Conservation (phyloP, 1,140 invertebrate genomes). For the Drosophila quadrilineata region DNA sequence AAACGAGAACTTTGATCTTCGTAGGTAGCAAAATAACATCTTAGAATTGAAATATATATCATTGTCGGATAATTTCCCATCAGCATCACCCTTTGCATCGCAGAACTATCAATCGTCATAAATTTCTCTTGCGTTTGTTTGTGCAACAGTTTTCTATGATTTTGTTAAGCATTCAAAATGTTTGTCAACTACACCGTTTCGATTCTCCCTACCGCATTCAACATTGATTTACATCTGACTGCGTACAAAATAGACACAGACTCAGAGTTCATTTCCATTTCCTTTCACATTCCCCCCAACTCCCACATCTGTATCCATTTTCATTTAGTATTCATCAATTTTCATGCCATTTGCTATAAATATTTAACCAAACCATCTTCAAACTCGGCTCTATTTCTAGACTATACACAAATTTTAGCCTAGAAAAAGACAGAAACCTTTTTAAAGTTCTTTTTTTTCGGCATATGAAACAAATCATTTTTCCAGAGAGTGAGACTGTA, state of each 20-base stretch:
- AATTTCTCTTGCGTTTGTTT: too few relatives aligned
- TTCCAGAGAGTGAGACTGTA: background rate
- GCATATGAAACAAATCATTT: slow-evolving; percentile 9
- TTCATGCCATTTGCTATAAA: slow-evolving; percentile 8
- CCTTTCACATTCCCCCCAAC: background rate
- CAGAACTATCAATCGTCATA: too few relatives aligned
- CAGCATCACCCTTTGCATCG: too few relatives aligned
- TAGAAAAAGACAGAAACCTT: slow-evolving; percentile 8
- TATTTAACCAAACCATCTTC: slow-evolving; percentile 10
- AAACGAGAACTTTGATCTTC: too few relatives aligned
- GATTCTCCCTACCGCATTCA: too few relatives aligned
- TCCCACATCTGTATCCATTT: too few relatives aligned
- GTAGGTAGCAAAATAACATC: too few relatives aligned
- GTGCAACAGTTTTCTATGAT: too few relatives aligned
- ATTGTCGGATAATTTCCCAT: too few relatives aligned
- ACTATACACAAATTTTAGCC: background rate
- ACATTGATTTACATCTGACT: background rate
- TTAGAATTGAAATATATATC: too few relatives aligned
- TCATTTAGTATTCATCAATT: slow-evolving; percentile 12
- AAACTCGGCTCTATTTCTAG: background rate
- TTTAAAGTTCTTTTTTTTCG: slow-evolving; percentile 15
- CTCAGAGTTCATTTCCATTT: background rate
- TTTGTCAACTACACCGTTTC: too few relatives aligned
- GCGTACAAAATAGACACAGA: background rate
- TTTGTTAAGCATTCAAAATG: too few relatives aligned